phyloP scores from a whole-genome alignment of 2,113 vertebrate genomes.

The Oryctolagus cuniculus region DNA sequence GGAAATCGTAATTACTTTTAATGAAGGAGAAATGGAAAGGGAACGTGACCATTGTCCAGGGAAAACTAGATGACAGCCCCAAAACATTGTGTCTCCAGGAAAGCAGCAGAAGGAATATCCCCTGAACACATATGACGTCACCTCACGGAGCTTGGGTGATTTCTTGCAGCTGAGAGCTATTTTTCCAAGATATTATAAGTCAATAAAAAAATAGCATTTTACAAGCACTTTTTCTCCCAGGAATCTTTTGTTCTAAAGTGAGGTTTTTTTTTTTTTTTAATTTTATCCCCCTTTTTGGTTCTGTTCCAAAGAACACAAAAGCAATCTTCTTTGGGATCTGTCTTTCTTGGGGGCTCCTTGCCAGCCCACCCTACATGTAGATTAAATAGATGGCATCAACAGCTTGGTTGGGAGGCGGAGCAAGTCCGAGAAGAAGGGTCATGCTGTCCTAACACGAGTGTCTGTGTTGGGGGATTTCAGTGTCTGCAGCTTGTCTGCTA shows the following conservation, averaged over 20 bases:
- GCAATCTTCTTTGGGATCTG: slow-evolving; percentile 79
- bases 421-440: slow-evolving; percentile 60
- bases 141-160: slow-evolving; percentile 79
- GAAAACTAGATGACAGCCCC: slow-evolving; percentile 78
- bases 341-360: not conserved
- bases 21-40: slow-evolving; percentile 82
- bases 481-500: slow-evolving; percentile 59
- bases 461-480: slow-evolving; percentile 67
- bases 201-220: slow-evolving; percentile 84
- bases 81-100: slow-evolving; percentile 84
- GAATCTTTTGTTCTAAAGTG: slow-evolving; percentile 67
- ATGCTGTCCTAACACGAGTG: slow-evolving; percentile 68
- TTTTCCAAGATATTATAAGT: slow-evolving; percentile 86
- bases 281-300: slow-evolving; percentile 65
- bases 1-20: slow-evolving; percentile 82
- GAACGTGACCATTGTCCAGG: slow-evolving; percentile 83
- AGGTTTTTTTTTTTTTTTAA: slow-evolving; percentile 55
- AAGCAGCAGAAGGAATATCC: slow-evolving; percentile 81
- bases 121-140: slow-evolving; percentile 82
- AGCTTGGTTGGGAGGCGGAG: slow-evolving; percentile 60
- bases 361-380: slow-evolving; percentile 59
- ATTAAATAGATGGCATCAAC: slow-evolving; percentile 66
- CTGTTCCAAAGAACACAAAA: slow-evolving; percentile 78
- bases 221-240: slow-evolving; percentile 74
- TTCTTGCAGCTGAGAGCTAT: slow-evolving; percentile 77